Percentiles rank a stretch among this genome's conserved stretches.
Conservation (phyloP, 2,797 vertebrate species). For the Smutsia gigantea region DNA sequence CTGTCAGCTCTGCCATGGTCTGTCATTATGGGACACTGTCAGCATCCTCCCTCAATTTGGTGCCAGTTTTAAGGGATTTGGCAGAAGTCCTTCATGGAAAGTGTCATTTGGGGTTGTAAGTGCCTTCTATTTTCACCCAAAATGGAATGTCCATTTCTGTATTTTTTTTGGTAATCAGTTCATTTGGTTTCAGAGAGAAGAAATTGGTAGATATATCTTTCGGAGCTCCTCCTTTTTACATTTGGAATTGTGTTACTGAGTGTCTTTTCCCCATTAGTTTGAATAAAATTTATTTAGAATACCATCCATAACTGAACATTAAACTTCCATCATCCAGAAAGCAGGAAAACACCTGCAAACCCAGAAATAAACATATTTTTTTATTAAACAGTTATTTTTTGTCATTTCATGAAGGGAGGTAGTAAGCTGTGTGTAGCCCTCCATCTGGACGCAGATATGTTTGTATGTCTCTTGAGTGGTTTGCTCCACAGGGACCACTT, state of each 20-base stretch:
- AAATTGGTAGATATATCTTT: not conserved
- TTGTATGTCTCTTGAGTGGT: not conserved
- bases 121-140: not conserved
- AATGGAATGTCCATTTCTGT: not conserved
- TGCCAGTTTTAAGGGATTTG: not conserved
- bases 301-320: not conserved
- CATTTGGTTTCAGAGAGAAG: not conserved
- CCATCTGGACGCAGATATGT: not conserved
- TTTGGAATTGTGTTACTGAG: not conserved
- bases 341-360: not conserved
- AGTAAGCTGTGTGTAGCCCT: not conserved
- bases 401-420: not conserved
- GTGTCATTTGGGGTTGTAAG: not conserved
- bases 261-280: not conserved
- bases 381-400: not conserved
- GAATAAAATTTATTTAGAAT: not conserved
- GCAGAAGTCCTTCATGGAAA: not conserved
- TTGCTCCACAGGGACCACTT: not conserved
- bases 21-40: not conserved
- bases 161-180: not conserved
- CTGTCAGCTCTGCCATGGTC: not conserved
- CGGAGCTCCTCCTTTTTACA: not conserved
- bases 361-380: not conserved
- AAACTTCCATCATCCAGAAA: not conserved
- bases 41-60: not conserved